Evolutionary conservation across 2,113 vertebrate species (phyloP), one percentile per base, ranked within the genome.

Genomic region (Megaptera novaeangliae): DNA sequence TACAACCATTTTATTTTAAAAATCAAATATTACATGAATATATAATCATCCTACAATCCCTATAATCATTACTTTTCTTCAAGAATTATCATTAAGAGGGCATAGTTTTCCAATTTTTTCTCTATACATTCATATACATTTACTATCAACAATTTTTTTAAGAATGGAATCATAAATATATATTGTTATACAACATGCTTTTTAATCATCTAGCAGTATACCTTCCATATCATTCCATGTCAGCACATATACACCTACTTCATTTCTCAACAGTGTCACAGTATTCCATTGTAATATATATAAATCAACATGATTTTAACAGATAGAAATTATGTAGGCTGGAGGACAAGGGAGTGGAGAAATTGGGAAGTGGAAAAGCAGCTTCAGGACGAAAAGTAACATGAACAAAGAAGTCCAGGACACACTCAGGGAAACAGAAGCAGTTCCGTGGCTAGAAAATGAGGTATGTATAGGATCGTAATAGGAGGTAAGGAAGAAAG

Each of bases 41-140:
- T 74, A 82, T 88, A 94, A 77, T 83, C 57, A 93, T 34, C 18
- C 25, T 80, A 69, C 83, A 93, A 95, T 97, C 25, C 49, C 46
- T 89, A 63, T 88, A 96, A 85, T 95, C 91, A 95, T 63, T 69
- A 93, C 21, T 68, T 93, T 81, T 88, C 83, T 86, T 97, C 57
- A 94, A 95, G 41, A 68, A 83, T 97, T 96, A 77, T 93, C 36
- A 93, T 59, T 94, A 96, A 91, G 23, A 91, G 20, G n/a, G 29
- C 71, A 77, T 31, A 64, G 36, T 95, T 96, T 93, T 85, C 36
- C 17, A 90, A 89, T 31, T 66, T 95, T 91, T 55, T 91, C 77
- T 88, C 4, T 52, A 86, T 68, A 66, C 15, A 86, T 44, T 94
- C n/a, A 82, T 85, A 64, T 90, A 88, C 11, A 82, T 68, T 68